phyloP scores from a whole-genome alignment of 2,888 invertebrate genomes.

The Mythimna impura region DNA sequence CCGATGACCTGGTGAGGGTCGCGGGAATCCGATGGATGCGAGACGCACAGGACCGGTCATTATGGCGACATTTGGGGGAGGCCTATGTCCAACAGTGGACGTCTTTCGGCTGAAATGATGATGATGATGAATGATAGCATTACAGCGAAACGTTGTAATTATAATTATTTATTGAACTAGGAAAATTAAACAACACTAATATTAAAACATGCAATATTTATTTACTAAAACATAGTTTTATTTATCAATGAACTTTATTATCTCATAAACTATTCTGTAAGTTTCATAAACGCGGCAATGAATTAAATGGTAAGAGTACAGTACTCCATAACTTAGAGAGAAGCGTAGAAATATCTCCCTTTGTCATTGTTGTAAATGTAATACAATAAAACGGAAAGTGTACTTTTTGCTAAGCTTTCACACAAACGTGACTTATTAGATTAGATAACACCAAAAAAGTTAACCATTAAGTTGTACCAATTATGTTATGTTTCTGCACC shows the following conservation, averaged over 20 bases:
- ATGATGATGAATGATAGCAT: too few relatives aligned
- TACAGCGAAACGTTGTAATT: neutral
- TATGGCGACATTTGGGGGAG: too few relatives aligned
- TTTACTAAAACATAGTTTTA: too few relatives aligned
- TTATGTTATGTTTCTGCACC: too few relatives aligned
- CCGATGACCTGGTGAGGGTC: too few relatives aligned
- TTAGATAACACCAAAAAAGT: neutral
- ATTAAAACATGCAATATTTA: neutral
- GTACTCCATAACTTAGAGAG: neutral
- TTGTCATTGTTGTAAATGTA: conserved; percentile 15
- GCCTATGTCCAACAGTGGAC: too few relatives aligned
- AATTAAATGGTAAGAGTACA: conserved; percentile 21
- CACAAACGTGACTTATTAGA: conserved; percentile 26
- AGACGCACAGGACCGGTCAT: too few relatives aligned
- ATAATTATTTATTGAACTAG: neutral
- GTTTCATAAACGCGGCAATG: conserved; percentile 6
- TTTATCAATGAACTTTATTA: neutral
- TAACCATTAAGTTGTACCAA: too few relatives aligned
- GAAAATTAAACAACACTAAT: neutral
- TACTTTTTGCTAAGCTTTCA: conserved; percentile 25
- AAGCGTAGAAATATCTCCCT: conserved; percentile 18
- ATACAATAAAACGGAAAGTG: conserved; percentile 45
- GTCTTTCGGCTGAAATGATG: too few relatives aligned
- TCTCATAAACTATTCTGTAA: neutral
- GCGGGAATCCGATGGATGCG: too few relatives aligned